Evolutionary conservation across 2,797 vertebrate species (phyloP).

Genomic region (Hyperoplus lanceolatus): DNA sequence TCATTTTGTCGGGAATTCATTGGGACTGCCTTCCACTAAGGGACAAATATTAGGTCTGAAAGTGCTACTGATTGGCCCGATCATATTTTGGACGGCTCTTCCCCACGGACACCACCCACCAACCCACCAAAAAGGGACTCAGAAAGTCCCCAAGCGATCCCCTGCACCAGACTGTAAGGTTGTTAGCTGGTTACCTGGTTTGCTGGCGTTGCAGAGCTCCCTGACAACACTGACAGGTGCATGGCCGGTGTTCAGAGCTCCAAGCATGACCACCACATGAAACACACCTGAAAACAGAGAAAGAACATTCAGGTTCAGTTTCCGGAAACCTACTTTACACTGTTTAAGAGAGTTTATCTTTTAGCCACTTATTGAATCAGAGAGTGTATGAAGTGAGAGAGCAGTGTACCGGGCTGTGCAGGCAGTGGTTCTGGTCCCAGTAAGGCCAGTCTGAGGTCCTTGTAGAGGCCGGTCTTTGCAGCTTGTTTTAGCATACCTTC

Average conservation of each 20-base stretch:
- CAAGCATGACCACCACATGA: slow-evolving; percentile 38
- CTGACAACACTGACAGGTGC: slow-evolving; percentile 39
- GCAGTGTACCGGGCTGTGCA: slow-evolving; percentile 22
- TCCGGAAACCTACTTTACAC: too few species aligned
- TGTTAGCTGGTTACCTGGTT: slow-evolving; percentile 34
- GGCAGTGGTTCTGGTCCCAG: slow-evolving; percentile 57
- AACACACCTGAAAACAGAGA: slow-evolving; percentile 15
- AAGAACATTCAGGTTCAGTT: background rate
- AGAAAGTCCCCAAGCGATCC: too few species aligned
- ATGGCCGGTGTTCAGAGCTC: slow-evolving; percentile 10
- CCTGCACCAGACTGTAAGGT: background rate
- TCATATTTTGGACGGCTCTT: too few species aligned
- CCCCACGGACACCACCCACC: too few species aligned
- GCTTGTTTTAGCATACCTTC: slow-evolving; percentile 46
- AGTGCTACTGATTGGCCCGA: too few species aligned
- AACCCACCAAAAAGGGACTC: too few species aligned
- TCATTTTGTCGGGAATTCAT: too few species aligned
- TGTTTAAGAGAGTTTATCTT: too few species aligned
- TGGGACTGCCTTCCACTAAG: too few species aligned
- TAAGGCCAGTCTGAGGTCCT: slow-evolving; percentile 35
- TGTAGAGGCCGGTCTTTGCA: slow-evolving; percentile 15
- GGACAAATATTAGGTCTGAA: too few species aligned
- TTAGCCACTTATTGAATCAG: too few species aligned
- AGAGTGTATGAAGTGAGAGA: background rate
- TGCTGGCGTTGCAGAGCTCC: slow-evolving; percentile 35